Conservation (phyloP, 2,797 vertebrate genomes). For the Eulemur albifrons region DNA sequence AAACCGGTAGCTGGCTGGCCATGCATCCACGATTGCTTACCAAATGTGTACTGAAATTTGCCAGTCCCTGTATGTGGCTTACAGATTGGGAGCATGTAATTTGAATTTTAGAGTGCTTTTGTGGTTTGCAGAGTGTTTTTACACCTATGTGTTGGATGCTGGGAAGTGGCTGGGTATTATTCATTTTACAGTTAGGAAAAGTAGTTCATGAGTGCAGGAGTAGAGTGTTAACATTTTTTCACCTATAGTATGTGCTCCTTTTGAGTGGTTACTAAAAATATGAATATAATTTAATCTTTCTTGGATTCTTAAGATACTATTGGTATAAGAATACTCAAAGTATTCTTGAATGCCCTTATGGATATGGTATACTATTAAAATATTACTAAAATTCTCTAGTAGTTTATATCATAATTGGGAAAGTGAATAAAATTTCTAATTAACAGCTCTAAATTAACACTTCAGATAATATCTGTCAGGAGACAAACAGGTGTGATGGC, state of each 20-base stretch:
- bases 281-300: neutral
- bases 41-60: neutral
- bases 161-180: neutral
- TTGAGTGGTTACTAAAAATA: neutral
- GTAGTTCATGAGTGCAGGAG: neutral
- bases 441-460: neutral
- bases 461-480: neutral
- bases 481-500: rapidly evolving
- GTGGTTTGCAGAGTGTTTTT: too few species aligned
- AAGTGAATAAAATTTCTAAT: neutral
- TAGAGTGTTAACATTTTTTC: neutral
- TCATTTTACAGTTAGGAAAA: neutral
- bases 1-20: rapidly evolving
- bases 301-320: neutral
- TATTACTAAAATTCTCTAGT: neutral
- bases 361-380: neutral
- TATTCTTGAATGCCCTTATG: neutral
- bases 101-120: neutral
- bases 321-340: neutral
- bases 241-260: neutral
- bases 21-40: neutral
- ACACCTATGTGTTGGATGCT: neutral
- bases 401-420: neutral
- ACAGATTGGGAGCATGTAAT: rapidly evolving
- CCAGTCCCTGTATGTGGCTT: rapidly evolving